Evolutionary conservation across 2,113 vertebrate species (phyloP).

Genomic region (Corynorhinus townsendii): DNA sequence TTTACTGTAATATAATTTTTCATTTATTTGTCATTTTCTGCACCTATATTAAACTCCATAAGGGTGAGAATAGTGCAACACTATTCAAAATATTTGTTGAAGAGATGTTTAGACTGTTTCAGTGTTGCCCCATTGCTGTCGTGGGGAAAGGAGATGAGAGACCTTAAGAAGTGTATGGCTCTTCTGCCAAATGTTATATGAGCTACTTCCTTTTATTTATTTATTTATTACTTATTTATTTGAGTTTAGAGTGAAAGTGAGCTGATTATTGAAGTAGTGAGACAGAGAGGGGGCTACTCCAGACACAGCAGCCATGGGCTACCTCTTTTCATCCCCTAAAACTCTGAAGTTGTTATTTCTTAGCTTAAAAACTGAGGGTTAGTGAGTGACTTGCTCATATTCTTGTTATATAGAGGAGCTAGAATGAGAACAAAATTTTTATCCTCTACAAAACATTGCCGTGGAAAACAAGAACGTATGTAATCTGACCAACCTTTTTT

Average conservation of each 20-base stretch:
- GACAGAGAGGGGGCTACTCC: background rate
- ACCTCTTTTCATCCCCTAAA: background rate
- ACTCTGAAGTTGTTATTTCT: background rate
- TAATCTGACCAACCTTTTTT: background rate
- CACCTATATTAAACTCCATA: background rate
- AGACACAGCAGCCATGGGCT: background rate
- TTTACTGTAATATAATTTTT: background rate
- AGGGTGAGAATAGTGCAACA: background rate
- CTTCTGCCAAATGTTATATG: background rate
- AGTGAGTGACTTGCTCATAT: background rate
- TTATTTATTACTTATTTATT: background rate
- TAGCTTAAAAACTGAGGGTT: background rate
- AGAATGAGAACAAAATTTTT: background rate
- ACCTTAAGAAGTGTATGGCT: background rate
- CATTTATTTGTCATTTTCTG: background rate
- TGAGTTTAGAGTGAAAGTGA: background rate
- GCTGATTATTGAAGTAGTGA: background rate
- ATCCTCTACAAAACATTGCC: background rate
- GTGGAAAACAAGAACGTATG: background rate
- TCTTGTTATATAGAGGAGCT: background rate
- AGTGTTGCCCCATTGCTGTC: background rate
- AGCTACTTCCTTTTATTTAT: background rate
- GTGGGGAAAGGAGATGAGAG: background rate
- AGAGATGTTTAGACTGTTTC: background rate
- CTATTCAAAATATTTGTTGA: background rate